Evolutionary conservation across 1,140 invertebrate species (phyloP), one percentile per base, ranked within the genome.

Genomic region (Globodera ellingtonae): DNA sequence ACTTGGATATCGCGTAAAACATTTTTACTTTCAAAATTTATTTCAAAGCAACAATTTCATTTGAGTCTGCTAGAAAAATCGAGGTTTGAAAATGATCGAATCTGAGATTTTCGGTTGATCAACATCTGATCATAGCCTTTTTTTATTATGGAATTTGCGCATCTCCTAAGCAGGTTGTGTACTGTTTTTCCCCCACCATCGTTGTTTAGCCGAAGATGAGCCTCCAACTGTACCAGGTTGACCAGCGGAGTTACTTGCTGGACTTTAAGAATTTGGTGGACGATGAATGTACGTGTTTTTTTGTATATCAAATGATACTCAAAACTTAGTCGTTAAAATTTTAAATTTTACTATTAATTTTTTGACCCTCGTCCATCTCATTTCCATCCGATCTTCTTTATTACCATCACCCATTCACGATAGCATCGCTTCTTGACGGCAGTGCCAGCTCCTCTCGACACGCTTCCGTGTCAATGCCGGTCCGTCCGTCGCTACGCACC

Each of bases 171-270:
- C 3, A 35, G 1, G 35, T 35, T 35, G 52, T 15, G 65, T 80
- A 80, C 78, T 13, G 82, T 75, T 52, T 52, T 15, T 6, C 52
- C 52, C 52, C 52, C 52, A 52, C 52, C 52, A 8, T 15, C 52
- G 35, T 62, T 69, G 78, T 86, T 24, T 84, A 91, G 90, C 90
- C 95, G 15, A 97, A 98, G 91, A 98, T 99, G 96, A 97, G 95
- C 0, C 91, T 99, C 62, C 97, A 99, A 90, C 91, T 99, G 48
- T 99, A 99, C 90, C 97, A 99, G 91, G 97, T 99, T 4, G 97
- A 99, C 90, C 94, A 95, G 87, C 97, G 97, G 90, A 97, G 94
- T 86, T 99, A 96, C 89, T 91, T 99, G 35, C 91, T 99, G 6
- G 97, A 99, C 91, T 99, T 99, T 89, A 99, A 99, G 90, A 97